Percentiles rank a stretch among this genome's conserved stretches.
Conservation (phyloP, 2,888 invertebrate species). For the Stenurella melanura region DNA sequence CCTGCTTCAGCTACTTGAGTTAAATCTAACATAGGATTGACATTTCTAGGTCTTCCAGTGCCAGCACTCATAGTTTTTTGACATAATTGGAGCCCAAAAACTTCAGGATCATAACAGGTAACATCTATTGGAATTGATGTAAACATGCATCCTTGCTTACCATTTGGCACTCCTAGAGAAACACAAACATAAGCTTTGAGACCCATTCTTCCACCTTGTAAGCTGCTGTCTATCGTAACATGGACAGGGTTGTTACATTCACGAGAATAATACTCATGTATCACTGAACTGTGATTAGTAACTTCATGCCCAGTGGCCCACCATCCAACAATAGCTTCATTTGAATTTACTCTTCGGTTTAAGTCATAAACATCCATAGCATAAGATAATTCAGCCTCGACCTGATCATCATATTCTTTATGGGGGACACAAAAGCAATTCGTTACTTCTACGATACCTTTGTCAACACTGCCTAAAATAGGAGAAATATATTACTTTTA, state of each 20-base stretch:
- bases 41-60: conserved; percentile 70
- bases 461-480: conserved; percentile 86
- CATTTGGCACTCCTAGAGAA: conserved; percentile 94
- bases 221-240: conserved; percentile 94
- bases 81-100: conserved; percentile 86
- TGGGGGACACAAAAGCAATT: conserved; percentile 99
- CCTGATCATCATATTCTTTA: conserved; percentile 97
- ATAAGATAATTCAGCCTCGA: conserved; percentile 98
- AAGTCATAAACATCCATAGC: conserved; percentile 96
- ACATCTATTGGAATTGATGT: conserved; percentile 94
- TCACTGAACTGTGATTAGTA: conserved; percentile 96
- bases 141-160: conserved; percentile 96
- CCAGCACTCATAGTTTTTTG: conserved; percentile 84
- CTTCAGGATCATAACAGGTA: conserved; percentile 94
- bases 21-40: conserved; percentile 75
- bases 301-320: conserved; percentile 99
- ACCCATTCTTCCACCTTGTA: conserved; percentile 92
- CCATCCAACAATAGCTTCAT: conserved; percentile 98
- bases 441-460: conserved; percentile 96
- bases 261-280: conserved; percentile 97
- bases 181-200: conserved; percentile 96
- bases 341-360: conserved; percentile 93
- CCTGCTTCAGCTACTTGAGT: conserved; percentile 93
- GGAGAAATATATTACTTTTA: not conserved
- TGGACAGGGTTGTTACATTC: conserved; percentile 97